These are phyloP conservation scores for Hartigia nigra DNA, from an alignment of 2,888 invertebrate species.

Conservation along the genomic window DNA sequence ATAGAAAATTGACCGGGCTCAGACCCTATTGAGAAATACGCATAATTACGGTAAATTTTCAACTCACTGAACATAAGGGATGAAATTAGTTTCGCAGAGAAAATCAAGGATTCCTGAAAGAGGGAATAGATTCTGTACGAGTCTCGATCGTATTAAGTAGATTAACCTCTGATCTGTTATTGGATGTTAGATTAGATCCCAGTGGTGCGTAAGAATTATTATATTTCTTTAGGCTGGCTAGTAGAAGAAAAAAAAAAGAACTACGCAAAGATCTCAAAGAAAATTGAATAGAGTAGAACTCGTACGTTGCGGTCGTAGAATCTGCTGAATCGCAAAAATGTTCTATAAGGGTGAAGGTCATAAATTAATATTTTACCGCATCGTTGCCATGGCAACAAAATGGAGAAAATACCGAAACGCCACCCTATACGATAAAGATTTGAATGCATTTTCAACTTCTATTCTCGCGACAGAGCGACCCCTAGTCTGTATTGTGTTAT, in stretches of 20 bases:
- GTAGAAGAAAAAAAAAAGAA: background rate
- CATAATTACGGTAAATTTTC: background rate
- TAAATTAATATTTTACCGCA: background rate
- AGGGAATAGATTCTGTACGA: background rate
- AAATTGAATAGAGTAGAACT: background rate
- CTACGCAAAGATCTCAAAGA: background rate
- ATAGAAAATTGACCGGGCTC: background rate
- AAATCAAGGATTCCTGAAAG: background rate
- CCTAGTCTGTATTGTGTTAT: conserved; percentile 3
- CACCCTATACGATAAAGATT: background rate
- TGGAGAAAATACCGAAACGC: background rate
- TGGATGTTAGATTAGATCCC: background rate
- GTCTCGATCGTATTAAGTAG: background rate
- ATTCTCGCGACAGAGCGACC: background rate
- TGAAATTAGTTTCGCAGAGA: background rate
- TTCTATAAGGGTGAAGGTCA: background rate
- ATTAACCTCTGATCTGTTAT: background rate
- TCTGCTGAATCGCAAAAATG: background rate
- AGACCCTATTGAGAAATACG: background rate
- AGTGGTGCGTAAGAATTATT: background rate
- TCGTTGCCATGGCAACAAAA: background rate
- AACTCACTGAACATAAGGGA: background rate
- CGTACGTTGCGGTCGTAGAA: background rate
- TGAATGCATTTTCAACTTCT: conserved; percentile 3
- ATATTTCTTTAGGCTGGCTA: background rate